Percentiles rank a stretch among this genome's conserved stretches.
These are phyloP conservation scores for Dendrolimus houi DNA, from an alignment of 2,888 invertebrate species.

Conservation along the genomic window DNA sequence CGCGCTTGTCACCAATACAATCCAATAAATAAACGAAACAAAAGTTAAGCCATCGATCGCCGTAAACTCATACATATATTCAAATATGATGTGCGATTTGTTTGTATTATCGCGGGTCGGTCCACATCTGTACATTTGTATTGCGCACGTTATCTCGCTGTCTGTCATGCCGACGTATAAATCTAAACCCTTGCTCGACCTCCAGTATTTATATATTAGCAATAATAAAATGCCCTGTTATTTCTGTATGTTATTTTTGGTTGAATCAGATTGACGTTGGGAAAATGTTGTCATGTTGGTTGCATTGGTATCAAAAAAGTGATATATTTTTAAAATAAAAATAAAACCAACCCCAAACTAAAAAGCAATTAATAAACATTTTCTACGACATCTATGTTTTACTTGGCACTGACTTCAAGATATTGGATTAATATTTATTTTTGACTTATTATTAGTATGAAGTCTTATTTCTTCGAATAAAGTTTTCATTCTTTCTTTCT, in stretches of 20 bases:
- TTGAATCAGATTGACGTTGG: background rate
- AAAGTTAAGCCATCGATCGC: background rate
- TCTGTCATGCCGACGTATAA: background rate
- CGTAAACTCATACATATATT: background rate
- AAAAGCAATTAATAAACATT: no score
- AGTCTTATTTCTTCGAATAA: no score
- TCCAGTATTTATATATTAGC: background rate
- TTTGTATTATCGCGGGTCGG: background rate
- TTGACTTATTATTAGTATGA: no score
- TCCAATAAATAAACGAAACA: no score
- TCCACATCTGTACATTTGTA: background rate
- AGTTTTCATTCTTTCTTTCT: no score
- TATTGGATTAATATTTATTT: no score
- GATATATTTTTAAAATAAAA: no score
- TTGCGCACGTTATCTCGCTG: background rate
- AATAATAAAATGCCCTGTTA: background rate
- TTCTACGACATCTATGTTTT: no score
- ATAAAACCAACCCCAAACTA: no score
- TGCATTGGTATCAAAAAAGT: no score
- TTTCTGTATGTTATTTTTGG: background rate
- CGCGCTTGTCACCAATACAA: no score
- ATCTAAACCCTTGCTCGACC: background rate
- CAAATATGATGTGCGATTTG: background rate
- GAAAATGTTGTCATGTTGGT: background rate
- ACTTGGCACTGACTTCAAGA: no score